Evolutionary conservation across 1,140 invertebrate species (phyloP), one percentile per base, ranked within the genome.

Genomic region (Ericerus pela): DNA sequence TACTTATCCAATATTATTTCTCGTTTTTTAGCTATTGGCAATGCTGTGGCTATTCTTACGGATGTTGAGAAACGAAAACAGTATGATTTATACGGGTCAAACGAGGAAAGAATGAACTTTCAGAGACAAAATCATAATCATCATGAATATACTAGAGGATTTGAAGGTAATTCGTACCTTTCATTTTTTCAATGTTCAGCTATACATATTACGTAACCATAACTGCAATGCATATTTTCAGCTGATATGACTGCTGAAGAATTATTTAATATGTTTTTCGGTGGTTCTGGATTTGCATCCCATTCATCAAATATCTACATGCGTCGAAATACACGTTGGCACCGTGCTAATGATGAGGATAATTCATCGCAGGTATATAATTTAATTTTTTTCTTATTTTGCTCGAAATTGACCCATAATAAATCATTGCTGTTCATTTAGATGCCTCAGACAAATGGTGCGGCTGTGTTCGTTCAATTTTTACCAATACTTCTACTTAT

Each of bases 251-350:
- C 90, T 33, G 88, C 95, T 20, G 96, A 99, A 69, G 95, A 99
- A 69, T 72, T 99, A 1, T 99, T 99, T 72, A 97, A 96, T 69
- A 96, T 98, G 90, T 99, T 99, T 75, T 99, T 99, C 68, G n/a
- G n/a, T n/a, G 83, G 84, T 22, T 85, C 84, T 12, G 57, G 57
- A 1, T 53, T 53, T 16, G 47, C 53, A 38, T 26, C 52, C n/a
- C 41, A 54, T 51, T 27, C 58, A 14, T 60, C 78, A 60, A 79
- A 80, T 66, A 77, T 84, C 31, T 88, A 85, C 63, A 76, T 81
- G 59, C 71, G 84, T 51, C 72, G 83, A 60, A n/a, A n/a, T n/a
- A 72, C 76, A 41, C 72, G 81, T 26, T 82, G 80, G 73, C 76
- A 77, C 60, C 72, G 78, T 47, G 68, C 71, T 52, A 62, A 61